phyloP scores from a whole-genome alignment of 2,113 vertebrate genomes.

The Hylia prasina region DNA sequence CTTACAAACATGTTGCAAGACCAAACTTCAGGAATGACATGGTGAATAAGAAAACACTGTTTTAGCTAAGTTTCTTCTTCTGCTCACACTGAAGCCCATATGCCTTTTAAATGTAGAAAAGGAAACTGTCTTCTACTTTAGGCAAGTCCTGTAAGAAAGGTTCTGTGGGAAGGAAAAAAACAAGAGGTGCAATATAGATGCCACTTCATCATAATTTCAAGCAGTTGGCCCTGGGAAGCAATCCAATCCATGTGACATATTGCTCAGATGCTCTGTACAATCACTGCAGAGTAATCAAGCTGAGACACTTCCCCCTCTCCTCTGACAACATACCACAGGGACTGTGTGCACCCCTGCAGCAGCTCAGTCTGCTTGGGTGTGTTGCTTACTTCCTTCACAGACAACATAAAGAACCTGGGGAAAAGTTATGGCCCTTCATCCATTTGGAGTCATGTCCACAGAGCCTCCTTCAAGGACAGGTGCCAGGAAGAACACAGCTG shows the following conservation, averaged over 20 bases:
- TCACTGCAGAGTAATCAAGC: not conserved
- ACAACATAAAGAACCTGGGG: not conserved
- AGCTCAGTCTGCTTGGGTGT: not conserved
- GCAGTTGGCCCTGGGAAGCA: not conserved
- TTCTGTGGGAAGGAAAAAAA: not conserved
- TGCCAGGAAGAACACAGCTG: not conserved
- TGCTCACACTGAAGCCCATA: not conserved
- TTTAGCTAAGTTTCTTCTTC: not conserved
- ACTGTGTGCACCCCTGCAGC: not conserved
- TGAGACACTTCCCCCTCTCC: not conserved
- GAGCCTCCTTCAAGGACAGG: not conserved
- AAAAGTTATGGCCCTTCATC: not conserved
- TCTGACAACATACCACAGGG: not conserved
- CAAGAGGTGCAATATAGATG: not conserved
- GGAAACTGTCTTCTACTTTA: not conserved
- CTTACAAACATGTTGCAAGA: not conserved
- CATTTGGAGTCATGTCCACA: not conserved
- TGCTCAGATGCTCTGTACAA: not conserved
- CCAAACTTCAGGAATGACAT: not conserved
- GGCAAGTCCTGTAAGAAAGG: not conserved
- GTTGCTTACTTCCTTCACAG: not conserved
- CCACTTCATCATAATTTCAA: not conserved
- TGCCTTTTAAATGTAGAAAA: not conserved
- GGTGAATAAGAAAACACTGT: not conserved
- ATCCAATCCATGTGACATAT: not conserved